phyloP scores from a whole-genome alignment of 1,140 invertebrate genomes.

The Muscidifurax raptorellus region DNA sequence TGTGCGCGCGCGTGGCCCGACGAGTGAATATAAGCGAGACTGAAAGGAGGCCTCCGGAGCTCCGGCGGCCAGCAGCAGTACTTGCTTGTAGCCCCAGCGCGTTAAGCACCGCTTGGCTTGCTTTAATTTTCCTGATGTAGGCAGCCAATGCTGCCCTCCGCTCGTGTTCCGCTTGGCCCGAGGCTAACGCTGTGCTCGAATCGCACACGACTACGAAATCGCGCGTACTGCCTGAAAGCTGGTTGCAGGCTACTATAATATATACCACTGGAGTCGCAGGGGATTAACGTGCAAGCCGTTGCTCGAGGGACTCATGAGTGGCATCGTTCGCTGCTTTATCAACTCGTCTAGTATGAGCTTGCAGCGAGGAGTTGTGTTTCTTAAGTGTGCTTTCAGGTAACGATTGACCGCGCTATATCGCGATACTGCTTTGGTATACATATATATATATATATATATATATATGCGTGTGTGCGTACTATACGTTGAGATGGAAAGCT shows the following conservation, averaged over 20 bases:
- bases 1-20: constrained; percentile 54
- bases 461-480: no score
- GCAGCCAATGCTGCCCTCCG: constrained; percentile 68
- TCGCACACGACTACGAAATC: neutral
- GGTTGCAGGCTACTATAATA: neutral
- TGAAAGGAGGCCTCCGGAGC: constrained; percentile 57
- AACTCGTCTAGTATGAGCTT: constrained; percentile 29
- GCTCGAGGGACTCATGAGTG: neutral
- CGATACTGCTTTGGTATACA: no score
- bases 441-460: no score
- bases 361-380: constrained; percentile 20
- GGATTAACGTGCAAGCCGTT: neutral
- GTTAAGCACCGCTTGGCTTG: constrained; percentile 76
- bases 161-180: constrained; percentile 59
- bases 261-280: neutral
- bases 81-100: constrained; percentile 72
- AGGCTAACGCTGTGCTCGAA: neutral
- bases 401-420: no score
- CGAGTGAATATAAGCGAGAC: neutral
- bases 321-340: constrained; percentile 44
- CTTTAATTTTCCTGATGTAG: constrained; percentile 77
- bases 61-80: constrained; percentile 62
- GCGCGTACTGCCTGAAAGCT: neutral
- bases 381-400: neutral
- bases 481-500: no score